Conservation (phyloP, 1,140 invertebrate species). For the Drosophila ananassae region DNA sequence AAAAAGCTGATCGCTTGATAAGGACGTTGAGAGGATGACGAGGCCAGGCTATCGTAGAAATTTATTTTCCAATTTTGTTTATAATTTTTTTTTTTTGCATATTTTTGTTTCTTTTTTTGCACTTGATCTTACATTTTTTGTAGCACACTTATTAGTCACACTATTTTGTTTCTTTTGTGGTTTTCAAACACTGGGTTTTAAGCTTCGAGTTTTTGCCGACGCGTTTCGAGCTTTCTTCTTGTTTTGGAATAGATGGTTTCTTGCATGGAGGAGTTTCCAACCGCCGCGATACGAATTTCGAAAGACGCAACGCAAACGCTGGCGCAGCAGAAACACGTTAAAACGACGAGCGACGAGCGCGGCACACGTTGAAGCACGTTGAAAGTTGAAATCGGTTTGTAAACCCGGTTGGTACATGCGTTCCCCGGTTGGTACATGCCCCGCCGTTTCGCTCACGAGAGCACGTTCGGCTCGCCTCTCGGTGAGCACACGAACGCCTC, state of each 20-base stretch:
- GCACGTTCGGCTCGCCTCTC: no score
- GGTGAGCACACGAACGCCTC: no score
- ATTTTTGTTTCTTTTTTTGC: conserved; percentile 1
- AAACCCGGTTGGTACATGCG: no score
- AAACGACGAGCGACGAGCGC: conserved; percentile 37
- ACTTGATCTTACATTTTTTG: conserved; percentile 39
- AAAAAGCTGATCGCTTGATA: conserved; percentile 44
- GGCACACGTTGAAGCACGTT: conserved; percentile 79
- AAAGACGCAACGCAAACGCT: conserved; percentile 29
- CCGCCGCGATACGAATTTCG: conserved; percentile 50
- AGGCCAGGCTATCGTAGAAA: conserved; percentile 24
- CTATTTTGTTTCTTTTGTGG: conserved; percentile 20
- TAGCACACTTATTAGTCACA: conserved; percentile 33
- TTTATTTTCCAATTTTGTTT: neutral
- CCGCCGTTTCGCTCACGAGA: no score
- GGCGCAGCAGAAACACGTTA: conserved; percentile 17
- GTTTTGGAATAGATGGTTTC: neutral
- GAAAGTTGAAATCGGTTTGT: conserved; percentile 76
- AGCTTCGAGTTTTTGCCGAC: conserved; percentile 53
- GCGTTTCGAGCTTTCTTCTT: conserved; percentile 45
- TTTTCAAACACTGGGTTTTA: neutral
- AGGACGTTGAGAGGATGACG: conserved; percentile 24
- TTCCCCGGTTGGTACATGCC: no score
- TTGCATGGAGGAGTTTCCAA: conserved; percentile 53
- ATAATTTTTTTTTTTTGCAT: conserved; percentile 12